Percentiles rank a stretch among this genome's conserved stretches.
These are phyloP conservation scores for Psylliodes chrysocephalus DNA, from an alignment of 2,888 invertebrate genomes.

Conservation along the genomic window DNA sequence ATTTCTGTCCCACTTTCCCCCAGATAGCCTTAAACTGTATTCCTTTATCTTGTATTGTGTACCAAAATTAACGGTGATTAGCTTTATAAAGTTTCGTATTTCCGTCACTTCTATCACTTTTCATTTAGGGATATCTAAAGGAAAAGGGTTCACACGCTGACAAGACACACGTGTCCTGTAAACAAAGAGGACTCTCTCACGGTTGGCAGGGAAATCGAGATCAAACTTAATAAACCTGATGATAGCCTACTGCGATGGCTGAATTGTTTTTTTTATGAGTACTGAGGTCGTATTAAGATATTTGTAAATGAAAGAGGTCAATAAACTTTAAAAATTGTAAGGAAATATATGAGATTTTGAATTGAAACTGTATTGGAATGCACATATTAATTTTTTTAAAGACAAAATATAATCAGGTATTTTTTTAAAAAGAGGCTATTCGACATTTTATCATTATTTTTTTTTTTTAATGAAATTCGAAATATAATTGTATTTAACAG, in stretches of 20 bases:
- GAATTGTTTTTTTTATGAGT: neutral
- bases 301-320: neutral
- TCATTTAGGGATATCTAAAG: neutral
- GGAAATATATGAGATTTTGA: no score
- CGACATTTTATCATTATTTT: no score
- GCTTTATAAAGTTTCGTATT: slow-evolving; percentile 5
- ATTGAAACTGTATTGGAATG: no score
- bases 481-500: no score
- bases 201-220: neutral
- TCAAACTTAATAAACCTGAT: slow-evolving; percentile 9
- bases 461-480: no score
- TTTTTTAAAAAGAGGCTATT: no score
- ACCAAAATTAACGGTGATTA: slow-evolving; percentile 3
- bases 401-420: no score
- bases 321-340: neutral
- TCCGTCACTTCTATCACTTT: slow-evolving; percentile 20
- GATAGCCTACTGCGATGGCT: slow-evolving; percentile 6
- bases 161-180: slow-evolving; percentile 30
- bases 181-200: slow-evolving; percentile 14
- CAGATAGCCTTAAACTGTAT: no score
- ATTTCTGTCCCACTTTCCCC: no score
- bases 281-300: neutral
- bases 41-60: neutral
- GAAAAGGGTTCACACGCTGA: slow-evolving; percentile 32
- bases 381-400: no score